Percentiles rank a stretch among this genome's conserved stretches.
Conservation (phyloP, 2,797 vertebrate genomes). For the Coregonus ussuriensis region DNA sequence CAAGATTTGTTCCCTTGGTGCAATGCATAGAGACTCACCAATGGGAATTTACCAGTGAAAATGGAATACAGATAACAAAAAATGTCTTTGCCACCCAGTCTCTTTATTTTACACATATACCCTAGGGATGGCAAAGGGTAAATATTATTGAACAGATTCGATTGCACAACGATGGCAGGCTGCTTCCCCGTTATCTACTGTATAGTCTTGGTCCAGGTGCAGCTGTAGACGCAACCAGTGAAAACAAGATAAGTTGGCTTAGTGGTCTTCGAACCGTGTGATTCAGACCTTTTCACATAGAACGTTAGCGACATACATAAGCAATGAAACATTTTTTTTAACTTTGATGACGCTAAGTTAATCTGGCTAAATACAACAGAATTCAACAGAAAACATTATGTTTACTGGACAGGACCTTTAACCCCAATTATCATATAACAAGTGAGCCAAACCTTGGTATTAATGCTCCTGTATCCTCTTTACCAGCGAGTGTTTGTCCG, state of each 20-base stretch:
- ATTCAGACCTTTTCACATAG: too few relatives aligned
- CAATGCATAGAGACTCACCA: conserved; percentile 4
- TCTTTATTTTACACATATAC: not conserved
- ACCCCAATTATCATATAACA: conserved; percentile 19
- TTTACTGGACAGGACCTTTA: conserved; percentile 10
- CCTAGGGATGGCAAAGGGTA: not conserved
- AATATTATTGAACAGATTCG: not conserved
- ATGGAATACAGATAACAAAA: not conserved
- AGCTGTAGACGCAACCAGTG: not conserved
- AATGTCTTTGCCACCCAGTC: not conserved
- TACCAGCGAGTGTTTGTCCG: not conserved
- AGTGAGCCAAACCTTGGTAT: not conserved
- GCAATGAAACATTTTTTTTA: not conserved
- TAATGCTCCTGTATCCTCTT: not conserved
- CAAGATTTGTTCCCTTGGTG: conserved; percentile 30
- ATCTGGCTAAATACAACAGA: not conserved
- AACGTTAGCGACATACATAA: too few relatives aligned
- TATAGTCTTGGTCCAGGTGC: not conserved
- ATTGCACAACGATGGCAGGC: not conserved
- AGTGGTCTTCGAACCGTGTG: too few relatives aligned
- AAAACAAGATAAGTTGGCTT: too few relatives aligned
- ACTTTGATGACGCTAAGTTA: not conserved
- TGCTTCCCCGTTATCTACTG: not conserved
- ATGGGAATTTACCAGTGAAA: conserved; percentile 9
- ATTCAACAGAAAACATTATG: not conserved